A percentile compares a stretch with the other conserved stretches of the same genome.
phyloP scores from a whole-genome alignment of 2,888 invertebrate genomes.

The Ephialtes manifestator region DNA sequence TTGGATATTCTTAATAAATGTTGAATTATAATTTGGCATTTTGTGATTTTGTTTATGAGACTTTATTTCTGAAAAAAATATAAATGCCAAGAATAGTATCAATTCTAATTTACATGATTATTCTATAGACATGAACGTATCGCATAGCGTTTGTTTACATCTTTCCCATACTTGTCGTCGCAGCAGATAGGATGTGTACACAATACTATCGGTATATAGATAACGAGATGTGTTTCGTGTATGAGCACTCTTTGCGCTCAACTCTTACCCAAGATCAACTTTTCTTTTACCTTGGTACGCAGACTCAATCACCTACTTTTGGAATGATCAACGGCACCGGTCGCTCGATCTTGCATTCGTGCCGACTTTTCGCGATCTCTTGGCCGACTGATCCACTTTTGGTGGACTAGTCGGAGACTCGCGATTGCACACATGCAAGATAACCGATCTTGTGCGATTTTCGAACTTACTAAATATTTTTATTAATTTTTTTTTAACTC shows the following conservation, averaged over 20 bases:
- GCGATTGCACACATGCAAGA: background rate
- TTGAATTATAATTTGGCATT: too few relatives aligned
- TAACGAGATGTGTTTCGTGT: constrained; percentile 41
- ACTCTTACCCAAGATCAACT: constrained; percentile 55
- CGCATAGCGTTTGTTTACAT: too few relatives aligned
- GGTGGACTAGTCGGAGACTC: constrained; percentile 57
- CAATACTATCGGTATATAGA: background rate
- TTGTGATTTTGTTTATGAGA: too few relatives aligned
- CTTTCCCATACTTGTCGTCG: background rate
- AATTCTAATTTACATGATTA: too few relatives aligned
- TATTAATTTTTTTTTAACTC: background rate
- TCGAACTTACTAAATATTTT: constrained; percentile 3
- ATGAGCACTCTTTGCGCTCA: constrained; percentile 50
- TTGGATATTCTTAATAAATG: too few relatives aligned
- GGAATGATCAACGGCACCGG: constrained; percentile 67
- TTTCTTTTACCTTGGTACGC: constrained; percentile 67
- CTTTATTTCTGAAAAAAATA: too few relatives aligned
- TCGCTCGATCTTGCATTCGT: constrained; percentile 42
- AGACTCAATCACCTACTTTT: constrained; percentile 70
- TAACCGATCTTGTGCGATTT: background rate
- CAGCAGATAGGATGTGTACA: background rate
- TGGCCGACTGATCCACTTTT: constrained; percentile 71
- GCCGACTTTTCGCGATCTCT: constrained; percentile 62
- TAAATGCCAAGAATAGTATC: too few relatives aligned
- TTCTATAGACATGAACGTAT: too few relatives aligned